Conservation (phyloP, 2,888 invertebrate species). For the Invenusta paracnida region DNA sequence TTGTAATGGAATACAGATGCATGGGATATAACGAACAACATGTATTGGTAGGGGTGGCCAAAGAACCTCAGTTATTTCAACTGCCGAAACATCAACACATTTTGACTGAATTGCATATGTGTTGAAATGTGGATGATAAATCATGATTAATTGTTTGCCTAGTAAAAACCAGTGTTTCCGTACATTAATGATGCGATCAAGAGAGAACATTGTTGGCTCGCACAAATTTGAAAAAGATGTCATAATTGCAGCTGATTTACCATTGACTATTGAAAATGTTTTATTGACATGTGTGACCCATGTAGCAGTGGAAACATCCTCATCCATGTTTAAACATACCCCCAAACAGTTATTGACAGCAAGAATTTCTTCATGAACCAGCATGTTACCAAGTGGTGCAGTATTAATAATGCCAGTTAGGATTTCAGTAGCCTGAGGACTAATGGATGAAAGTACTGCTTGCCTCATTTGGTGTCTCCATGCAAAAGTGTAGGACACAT, state of each 20-base stretch:
- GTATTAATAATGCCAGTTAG: slow-evolving; percentile 7
- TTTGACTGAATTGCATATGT: neutral
- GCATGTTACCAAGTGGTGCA: neutral
- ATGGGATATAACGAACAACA: neutral
- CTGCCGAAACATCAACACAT: neutral
- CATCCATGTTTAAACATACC: neutral
- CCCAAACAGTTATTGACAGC: slow-evolving; percentile 2
- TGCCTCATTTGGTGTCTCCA: neutral
- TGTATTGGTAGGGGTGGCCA: neutral
- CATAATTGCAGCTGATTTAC: neutral
- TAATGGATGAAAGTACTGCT: slow-evolving; percentile 1
- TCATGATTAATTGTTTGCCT: neutral
- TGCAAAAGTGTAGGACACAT: neutral
- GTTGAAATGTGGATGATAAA: slow-evolving; percentile 25
- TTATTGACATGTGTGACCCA: neutral
- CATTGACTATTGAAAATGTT: neutral
- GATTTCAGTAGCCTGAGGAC: neutral
- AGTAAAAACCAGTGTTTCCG: slow-evolving; percentile 12
- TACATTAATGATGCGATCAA: neutral
- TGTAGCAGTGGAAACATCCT: slow-evolving; percentile 7
- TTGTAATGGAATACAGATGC: neutral
- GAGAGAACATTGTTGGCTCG: neutral
- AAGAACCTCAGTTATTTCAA: neutral
- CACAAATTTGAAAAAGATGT: neutral
- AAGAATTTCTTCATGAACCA: neutral